Percentiles rank a stretch among this genome's conserved stretches.
These are phyloP conservation scores for Philereme transversata DNA, from an alignment of 2,888 invertebrate genomes.

Conservation along the genomic window DNA sequence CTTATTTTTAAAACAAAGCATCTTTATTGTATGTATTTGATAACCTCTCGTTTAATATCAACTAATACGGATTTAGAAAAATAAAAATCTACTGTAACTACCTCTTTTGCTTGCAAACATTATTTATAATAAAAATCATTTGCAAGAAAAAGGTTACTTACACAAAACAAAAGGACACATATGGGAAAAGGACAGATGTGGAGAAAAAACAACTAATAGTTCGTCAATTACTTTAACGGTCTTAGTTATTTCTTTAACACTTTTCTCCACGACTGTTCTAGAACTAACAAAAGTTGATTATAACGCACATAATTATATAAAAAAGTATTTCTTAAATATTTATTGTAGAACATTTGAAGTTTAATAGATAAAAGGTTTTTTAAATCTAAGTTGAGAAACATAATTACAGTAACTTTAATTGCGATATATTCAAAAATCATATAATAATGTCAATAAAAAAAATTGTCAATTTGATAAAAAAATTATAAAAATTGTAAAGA, in stretches of 20 bases:
- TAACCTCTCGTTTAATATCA: constrained; percentile 66
- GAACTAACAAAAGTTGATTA: constrained; percentile 24
- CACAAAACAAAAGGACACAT: constrained; percentile 25
- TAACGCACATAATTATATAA: constrained; percentile 9
- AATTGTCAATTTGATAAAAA: constrained; percentile 70
- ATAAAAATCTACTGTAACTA: constrained; percentile 82
- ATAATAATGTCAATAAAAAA: constrained; percentile 46
- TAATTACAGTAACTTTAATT: constrained; percentile 10
- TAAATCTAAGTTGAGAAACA: neutral
- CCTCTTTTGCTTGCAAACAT: constrained; percentile 46
- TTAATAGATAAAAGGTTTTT: neutral
- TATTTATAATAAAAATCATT: constrained; percentile 19
- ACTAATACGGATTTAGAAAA: constrained; percentile 68
- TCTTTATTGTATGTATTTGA: constrained; percentile 70
- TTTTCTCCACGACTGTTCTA: constrained; percentile 37
- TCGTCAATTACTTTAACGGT: constrained; percentile 13
- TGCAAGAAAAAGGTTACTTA: constrained; percentile 26
- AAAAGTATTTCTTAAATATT: neutral
- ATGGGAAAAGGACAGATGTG: constrained; percentile 31
- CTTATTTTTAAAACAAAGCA: constrained; percentile 68
- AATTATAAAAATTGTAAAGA: constrained; percentile 48
- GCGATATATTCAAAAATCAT: constrained; percentile 41
- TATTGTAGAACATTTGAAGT: constrained; percentile 6
- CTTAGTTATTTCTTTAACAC: constrained; percentile 10
- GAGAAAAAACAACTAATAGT: constrained; percentile 27